These are phyloP conservation scores for Acanthaster planci DNA, from an alignment of 35 echinoderm and acorn worm genomes.

Conservation along the genomic window DNA sequence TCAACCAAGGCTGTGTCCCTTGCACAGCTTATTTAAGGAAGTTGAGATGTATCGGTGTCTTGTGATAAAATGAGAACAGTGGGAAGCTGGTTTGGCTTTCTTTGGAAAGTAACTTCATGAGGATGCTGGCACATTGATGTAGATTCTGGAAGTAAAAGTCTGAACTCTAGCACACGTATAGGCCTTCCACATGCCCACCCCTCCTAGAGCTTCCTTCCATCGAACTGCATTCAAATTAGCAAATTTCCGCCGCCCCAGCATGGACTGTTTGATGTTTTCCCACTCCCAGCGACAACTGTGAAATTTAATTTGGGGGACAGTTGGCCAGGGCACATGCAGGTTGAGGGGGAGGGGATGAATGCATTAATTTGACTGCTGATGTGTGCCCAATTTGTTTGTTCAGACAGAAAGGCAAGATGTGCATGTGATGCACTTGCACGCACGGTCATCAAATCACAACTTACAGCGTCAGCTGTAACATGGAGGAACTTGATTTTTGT, in stretches of 20 bases:
- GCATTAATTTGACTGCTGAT: constrained; percentile 15
- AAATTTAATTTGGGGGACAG: constrained; percentile 26
- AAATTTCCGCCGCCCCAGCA: not conserved
- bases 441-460: not conserved
- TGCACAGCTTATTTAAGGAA: too few species aligned
- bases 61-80: too few species aligned
- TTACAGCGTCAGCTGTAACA: too few species aligned
- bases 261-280: constrained; percentile 27
- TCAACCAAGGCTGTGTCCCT: too few species aligned
- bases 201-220: not conserved
- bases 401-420: not conserved
- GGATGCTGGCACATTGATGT: too few species aligned
- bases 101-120: too few species aligned
- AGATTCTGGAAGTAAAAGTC: too few species aligned
- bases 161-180: too few species aligned
- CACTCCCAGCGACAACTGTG: constrained; percentile 23
- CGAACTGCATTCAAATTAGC: constrained; percentile 22
- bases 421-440: not conserved
- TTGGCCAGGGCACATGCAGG: not conserved
- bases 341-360: not conserved
- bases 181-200: not conserved
- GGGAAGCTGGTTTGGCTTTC: too few species aligned
- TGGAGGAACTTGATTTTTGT: too few species aligned
- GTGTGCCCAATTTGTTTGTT: constrained; percentile 18
- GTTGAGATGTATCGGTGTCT: too few species aligned